These are phyloP conservation scores for Fragum sueziense DNA, from an alignment of 2,888 invertebrate species.

Conservation along the genomic window DNA sequence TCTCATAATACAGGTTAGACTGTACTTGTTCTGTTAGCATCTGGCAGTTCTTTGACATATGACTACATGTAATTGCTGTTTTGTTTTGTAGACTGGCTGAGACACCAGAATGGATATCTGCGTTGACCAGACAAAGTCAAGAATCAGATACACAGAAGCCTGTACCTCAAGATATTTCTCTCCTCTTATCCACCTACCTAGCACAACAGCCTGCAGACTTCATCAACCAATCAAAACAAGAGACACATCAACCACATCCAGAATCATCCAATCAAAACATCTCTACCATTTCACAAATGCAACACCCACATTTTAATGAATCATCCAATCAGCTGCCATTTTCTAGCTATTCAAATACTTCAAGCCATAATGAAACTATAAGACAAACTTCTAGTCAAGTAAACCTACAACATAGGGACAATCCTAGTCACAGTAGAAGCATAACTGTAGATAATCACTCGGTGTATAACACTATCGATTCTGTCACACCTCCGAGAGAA, in stretches of 20 bases:
- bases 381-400: neutral
- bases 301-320: conserved; percentile 11
- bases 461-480: neutral
- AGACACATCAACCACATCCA: conserved; percentile 38
- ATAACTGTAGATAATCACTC: neutral
- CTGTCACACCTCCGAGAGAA: conserved; percentile 17
- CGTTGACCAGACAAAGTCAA: conserved; percentile 23
- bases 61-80: too few relatives aligned
- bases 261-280: neutral
- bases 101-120: conserved; percentile 53
- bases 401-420: neutral
- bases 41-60: too few relatives aligned
- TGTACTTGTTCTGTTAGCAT: too few relatives aligned
- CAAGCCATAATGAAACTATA: neutral
- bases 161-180: conserved; percentile 38
- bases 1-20: too few relatives aligned
- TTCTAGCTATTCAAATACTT: neutral
- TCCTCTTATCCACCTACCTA: conserved; percentile 44
- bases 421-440: conserved; percentile 4
- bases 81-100: conserved; percentile 53
- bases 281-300: conserved; percentile 15
- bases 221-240: conserved; percentile 19
- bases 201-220: neutral
- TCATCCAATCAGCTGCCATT: conserved; percentile 30
- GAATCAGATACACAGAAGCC: conserved; percentile 25